Evolutionary conservation across 2,113 vertebrate species (phyloP).

Genomic region (Nothocercus julius): DNA sequence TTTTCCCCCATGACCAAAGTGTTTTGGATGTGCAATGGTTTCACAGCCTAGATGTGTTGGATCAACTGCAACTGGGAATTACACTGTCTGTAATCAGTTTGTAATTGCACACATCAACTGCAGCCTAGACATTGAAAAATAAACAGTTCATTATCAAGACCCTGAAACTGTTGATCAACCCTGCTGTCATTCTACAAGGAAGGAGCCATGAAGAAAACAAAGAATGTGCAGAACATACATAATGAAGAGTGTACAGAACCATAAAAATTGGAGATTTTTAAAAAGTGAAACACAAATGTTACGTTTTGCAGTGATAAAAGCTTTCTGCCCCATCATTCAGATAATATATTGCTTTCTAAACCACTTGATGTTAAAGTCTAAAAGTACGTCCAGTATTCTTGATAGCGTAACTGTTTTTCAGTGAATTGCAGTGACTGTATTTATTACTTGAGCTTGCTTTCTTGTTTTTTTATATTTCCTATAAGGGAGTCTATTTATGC

Average conservation of each 20-base stretch:
- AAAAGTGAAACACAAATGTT: neutral
- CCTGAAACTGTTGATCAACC: neutral
- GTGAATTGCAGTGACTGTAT: neutral
- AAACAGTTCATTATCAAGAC: neutral
- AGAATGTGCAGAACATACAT: neutral
- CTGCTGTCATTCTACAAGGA: neutral
- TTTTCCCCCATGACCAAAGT: neutral
- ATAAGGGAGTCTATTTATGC: neutral
- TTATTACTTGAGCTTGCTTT: neutral
- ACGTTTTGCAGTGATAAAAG: neutral
- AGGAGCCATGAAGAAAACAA: neutral
- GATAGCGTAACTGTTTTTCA: neutral
- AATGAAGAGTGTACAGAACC: neutral
- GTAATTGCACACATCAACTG: neutral
- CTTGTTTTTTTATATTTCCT: neutral
- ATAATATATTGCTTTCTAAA: neutral
- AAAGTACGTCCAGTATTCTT: neutral
- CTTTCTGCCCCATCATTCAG: neutral
- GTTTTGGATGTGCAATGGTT: neutral
- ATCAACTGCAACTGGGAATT: neutral
- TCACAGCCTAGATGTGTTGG: neutral
- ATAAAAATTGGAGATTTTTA: neutral
- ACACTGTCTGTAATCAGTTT: neutral
- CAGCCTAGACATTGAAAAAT: neutral
- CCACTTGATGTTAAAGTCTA: neutral